Percentiles rank a stretch among this genome's conserved stretches.
phyloP scores from a whole-genome alignment of 1,140 invertebrate genomes.

The Bombus pascuorum region DNA sequence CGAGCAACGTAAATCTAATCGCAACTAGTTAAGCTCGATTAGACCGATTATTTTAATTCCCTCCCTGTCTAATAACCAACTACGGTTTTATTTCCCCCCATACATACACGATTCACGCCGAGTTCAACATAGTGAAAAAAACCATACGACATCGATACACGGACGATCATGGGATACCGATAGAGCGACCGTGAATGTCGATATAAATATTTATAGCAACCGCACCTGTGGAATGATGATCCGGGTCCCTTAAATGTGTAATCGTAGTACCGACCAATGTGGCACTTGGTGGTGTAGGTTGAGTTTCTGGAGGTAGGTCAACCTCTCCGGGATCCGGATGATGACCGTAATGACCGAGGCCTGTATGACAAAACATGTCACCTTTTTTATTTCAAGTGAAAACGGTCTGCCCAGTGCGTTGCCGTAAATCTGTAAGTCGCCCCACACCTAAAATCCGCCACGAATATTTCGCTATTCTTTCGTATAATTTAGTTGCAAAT shows the following conservation, averaged over 20 bases:
- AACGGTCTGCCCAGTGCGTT: constrained; percentile 68
- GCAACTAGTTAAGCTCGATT: constrained; percentile 80
- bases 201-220: not conserved
- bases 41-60: constrained; percentile 82
- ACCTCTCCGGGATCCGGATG: constrained; percentile 82
- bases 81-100: constrained; percentile 58
- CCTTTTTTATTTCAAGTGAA: constrained; percentile 81
- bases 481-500: not conserved
- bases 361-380: constrained; percentile 83
- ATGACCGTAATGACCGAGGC: constrained; percentile 81
- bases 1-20: constrained; percentile 81
- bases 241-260: constrained; percentile 79
- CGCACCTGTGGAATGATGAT: constrained; percentile 80
- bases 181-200: not conserved
- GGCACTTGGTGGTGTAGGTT: constrained; percentile 82
- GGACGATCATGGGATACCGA: too few species aligned
- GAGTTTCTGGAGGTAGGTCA: constrained; percentile 81
- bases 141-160: not conserved
- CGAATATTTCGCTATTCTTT: too few species aligned
- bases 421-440: constrained; percentile 67
- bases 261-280: constrained; percentile 83
- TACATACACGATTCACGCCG: not conserved
- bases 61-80: constrained; percentile 75
- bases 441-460: constrained; percentile 67
- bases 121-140: not conserved